Base-by-base conservation (phyloP, 2,888 invertebrate species). In the Aphodius sticticus region DNA sequence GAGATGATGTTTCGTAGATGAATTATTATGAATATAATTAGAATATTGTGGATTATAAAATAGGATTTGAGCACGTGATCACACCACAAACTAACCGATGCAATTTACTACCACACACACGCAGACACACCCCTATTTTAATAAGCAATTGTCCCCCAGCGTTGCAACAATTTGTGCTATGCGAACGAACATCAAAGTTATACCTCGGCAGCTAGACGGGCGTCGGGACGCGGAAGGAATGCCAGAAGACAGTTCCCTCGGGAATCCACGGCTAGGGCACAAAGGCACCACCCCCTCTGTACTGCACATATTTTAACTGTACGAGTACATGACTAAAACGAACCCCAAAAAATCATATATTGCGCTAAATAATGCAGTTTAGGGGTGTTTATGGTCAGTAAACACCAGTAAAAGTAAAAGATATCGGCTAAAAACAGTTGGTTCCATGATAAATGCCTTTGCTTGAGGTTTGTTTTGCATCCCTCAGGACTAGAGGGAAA, bases 101-200 rank as follows among this genome's bases (percentile, higher is more conserved):
- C 53, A 53, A 53, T 53, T 53, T 53, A 53, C 53, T 9, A 53
- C 53, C 53, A 53, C 53, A 53, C 53, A 12, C 12, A 53, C 53
- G 12, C 53, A 12, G 7, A 53, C 9, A 53, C 12, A 53, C 53
- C 53, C 53, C 53, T 53, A 53, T 53, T 53, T 53, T 53, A 53
- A 53, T 53, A 53, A 53, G 53, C 53, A 53, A 53, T 53, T 53
- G 53, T 53, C 53, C 53, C 53, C 53, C 53, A 53, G 12, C 53
- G 53, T 53, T 53, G 53, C 53, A 53, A 53, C 53, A 53, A 53
- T 53, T 53, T 53, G 53, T 53, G 12, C 53, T 53, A 53, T 53
- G 53, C 53, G 53, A 53, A 53, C 53, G 53, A 53, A 53, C 53
- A 53, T 53, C 53, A 53, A 53, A 53, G 53, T 53, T 53, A 53